phyloP scores from a whole-genome alignment of 2,888 invertebrate species.

The Ceramica pisi region DNA sequence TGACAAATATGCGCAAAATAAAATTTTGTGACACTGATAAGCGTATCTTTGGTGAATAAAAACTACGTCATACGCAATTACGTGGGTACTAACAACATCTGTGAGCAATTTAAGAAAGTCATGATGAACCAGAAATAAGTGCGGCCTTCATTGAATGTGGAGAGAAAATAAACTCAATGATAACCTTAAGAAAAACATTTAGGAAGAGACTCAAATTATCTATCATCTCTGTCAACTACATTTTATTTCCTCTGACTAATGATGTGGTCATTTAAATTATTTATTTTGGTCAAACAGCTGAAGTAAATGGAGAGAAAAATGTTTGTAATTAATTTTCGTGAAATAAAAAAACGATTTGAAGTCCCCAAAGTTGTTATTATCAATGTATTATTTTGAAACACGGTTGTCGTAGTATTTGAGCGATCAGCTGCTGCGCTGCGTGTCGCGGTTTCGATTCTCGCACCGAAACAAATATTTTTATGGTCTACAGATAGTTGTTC shows the following conservation, averaged over 20 bases:
- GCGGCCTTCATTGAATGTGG: slow-evolving; percentile 30
- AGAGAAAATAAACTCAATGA: slow-evolving; percentile 55
- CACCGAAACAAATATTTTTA: too few relatives aligned
- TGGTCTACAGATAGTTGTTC: too few relatives aligned
- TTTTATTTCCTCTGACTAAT: slow-evolving; percentile 47
- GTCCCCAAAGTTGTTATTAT: background rate
- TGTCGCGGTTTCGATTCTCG: too few relatives aligned
- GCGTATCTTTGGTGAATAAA: background rate
- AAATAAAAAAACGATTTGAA: background rate
- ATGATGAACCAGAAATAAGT: slow-evolving; percentile 43
- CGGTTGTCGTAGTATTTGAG: too few relatives aligned
- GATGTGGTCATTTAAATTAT: slow-evolving; percentile 30
- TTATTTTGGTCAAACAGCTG: background rate
- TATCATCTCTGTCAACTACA: slow-evolving; percentile 26
- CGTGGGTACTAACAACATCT: slow-evolving; percentile 29
- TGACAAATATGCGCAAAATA: background rate
- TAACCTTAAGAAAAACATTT: slow-evolving; percentile 37
- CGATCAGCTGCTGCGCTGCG: too few relatives aligned
- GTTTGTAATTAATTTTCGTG: background rate
- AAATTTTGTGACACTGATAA: background rate
- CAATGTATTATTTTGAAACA: too few relatives aligned
- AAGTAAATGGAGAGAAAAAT: background rate
- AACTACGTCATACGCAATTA: slow-evolving; percentile 9
- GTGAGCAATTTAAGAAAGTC: slow-evolving; percentile 45
- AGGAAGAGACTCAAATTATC: slow-evolving; percentile 45